A percentile compares a stretch with the other conserved stretches of the same genome.
Conservation (phyloP, 2,888 invertebrate species). For the Caenorhabditis angaria region DNA sequence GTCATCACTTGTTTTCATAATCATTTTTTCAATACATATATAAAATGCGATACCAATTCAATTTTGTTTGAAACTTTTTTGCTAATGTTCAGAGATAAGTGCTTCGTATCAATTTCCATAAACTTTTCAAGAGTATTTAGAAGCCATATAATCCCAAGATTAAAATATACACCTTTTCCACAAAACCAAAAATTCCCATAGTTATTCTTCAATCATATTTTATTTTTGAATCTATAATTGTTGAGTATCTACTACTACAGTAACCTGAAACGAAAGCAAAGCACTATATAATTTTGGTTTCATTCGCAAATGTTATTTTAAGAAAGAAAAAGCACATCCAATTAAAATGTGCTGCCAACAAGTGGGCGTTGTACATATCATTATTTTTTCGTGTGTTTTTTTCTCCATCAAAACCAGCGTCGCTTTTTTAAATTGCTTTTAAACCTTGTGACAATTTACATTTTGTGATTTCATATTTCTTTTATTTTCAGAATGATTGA, state of each 20-base stretch:
- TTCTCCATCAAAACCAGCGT: background rate
- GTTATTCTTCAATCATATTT: too few species aligned
- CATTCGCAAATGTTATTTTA: background rate
- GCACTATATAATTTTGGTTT: background rate
- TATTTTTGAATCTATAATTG: background rate
- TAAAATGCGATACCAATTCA: too few species aligned
- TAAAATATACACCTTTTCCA: too few species aligned
- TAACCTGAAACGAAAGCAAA: background rate
- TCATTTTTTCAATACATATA: too few species aligned
- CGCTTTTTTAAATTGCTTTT: background rate
- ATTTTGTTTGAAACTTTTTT: too few species aligned
- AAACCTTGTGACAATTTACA: background rate
- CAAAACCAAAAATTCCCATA: too few species aligned
- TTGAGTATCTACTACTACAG: background rate
- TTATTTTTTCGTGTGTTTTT: background rate
- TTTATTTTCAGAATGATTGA: background rate
- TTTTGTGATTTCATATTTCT: background rate
- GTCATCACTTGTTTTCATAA: too few species aligned
- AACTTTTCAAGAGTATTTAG: too few species aligned
- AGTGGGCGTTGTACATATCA: constrained; percentile 1
- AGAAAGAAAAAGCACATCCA: background rate
- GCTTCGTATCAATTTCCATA: too few species aligned
- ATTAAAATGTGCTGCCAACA: background rate
- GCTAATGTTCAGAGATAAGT: too few species aligned
- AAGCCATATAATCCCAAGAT: too few species aligned